A percentile compares a stretch with the other conserved stretches of the same genome.
Conservation (phyloP, 2,113 vertebrate species). For the Mirounga angustirostris region DNA sequence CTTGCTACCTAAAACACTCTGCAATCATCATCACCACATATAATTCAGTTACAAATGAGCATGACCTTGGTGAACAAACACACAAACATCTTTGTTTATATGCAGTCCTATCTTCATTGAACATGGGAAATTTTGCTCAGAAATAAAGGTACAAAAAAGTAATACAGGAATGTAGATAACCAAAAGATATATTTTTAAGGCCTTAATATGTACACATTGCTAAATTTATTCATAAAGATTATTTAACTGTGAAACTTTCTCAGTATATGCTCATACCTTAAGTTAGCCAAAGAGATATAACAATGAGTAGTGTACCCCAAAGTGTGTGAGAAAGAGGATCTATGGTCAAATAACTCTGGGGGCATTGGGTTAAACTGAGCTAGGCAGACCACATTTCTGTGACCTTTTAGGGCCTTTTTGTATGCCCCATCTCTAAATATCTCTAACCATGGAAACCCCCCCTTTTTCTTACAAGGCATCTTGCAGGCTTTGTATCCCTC, state of each 20-base stretch:
- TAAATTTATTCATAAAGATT: conserved; percentile 7
- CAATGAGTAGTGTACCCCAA: neutral
- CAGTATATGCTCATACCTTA: neutral
- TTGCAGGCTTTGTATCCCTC: neutral
- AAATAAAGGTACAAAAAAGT: neutral
- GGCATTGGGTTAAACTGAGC: neutral
- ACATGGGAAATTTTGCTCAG: neutral
- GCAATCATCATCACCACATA: neutral
- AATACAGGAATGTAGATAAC: neutral
- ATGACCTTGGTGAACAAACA: neutral
- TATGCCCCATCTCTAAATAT: neutral
- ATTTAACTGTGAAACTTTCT: neutral
- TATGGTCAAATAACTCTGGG: neutral
- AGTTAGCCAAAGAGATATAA: neutral
- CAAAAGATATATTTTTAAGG: neutral
- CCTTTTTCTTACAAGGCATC: neutral
- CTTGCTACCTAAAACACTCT: conserved; percentile 8
- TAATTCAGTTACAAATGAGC: neutral
- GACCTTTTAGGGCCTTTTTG: neutral
- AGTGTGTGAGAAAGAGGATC: conserved; percentile 7
- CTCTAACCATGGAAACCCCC: neutral
- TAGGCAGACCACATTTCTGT: neutral
- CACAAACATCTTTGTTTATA: neutral
- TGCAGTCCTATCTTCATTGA: neutral
- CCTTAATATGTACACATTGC: neutral